Evolutionary conservation across 2,113 vertebrate species (phyloP), one percentile per base, ranked within the genome.

Genomic region (Leptodactylus fuscus): DNA sequence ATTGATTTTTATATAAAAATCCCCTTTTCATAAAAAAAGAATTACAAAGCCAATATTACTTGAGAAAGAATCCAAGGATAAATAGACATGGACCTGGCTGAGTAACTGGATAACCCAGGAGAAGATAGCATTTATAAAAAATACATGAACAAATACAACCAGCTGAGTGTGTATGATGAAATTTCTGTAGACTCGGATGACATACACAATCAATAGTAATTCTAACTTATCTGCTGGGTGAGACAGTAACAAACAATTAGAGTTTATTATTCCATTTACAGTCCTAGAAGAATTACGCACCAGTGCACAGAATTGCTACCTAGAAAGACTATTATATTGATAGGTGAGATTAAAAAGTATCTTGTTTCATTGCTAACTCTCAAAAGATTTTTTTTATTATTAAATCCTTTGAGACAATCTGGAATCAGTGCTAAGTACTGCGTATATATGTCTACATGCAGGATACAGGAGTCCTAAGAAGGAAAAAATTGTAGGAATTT

Each of bases 241-340:
- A 74, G 81, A 83, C 11, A 46, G 49, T 75, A 74, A 60, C 81
- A 83, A 83, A 83, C 81, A 83, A 83, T 83, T 83, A 75, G 34
- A 60, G 51, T 73, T 58, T 75, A 60, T 75, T 83, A 71, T 75
- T 22, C 81, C 53, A 60, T 58, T 7, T 41, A 32, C 49, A 75
- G 20, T 60, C 34, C 48, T 73, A 60, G 27, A 75, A 9, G 24
- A 74, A 75, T 27, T 71, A 74, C 11, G 53, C 70, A 58, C 36
- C 36, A 83, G 20, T 83, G 81, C 70, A 83, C 81, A 83, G 44
- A 58, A 76, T 62, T 38, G 53, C 32, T 22, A 15, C 53, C 48
- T 24, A 75, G 71, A 44, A 24, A 73, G 49, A 62, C 41, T 76
- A 73, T 75, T 32, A 62, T 46, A 82, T 29, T 22, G 9, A 83